Evolutionary conservation across 2,888 invertebrate genomes (phyloP).

Genomic region (Drosophila recens): DNA sequence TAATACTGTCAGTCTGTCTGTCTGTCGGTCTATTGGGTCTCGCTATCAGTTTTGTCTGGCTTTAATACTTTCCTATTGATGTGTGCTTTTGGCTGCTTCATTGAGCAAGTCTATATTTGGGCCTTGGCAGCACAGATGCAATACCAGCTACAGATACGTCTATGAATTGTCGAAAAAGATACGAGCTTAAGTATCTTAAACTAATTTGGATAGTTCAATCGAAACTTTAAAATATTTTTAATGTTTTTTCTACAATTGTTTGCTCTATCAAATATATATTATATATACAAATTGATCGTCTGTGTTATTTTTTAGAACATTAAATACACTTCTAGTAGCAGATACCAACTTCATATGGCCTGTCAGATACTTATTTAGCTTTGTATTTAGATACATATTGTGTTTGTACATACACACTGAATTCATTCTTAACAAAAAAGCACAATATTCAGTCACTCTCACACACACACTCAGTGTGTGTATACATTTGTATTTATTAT

Average conservation of each 20-base stretch:
- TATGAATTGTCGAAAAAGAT: slow-evolving; percentile 1
- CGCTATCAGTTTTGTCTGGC: slow-evolving; percentile 50
- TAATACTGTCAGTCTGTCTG: slow-evolving; percentile 41
- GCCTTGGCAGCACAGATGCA: slow-evolving; percentile 14
- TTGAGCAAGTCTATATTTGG: slow-evolving; percentile 6
- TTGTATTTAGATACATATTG: slow-evolving; percentile 11
- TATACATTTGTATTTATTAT: slow-evolving; percentile 39
- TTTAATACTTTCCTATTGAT: slow-evolving; percentile 51
- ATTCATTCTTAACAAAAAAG: slow-evolving; percentile 75
- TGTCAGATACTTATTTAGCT: slow-evolving; percentile 17
- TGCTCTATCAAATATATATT: neutral
- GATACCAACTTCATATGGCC: slow-evolving; percentile 26
- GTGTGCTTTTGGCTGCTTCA: slow-evolving; percentile 7
- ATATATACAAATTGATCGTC: neutral
- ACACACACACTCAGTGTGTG: slow-evolving; percentile 12
- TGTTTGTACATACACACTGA: slow-evolving; percentile 4
- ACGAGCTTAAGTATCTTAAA: slow-evolving; percentile 3
- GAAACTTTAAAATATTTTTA: neutral
- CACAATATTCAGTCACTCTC: slow-evolving; percentile 47
- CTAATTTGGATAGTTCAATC: slow-evolving; percentile 7
- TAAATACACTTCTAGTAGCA: slow-evolving; percentile 23
- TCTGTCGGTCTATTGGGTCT: slow-evolving; percentile 34
- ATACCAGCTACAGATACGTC: slow-evolving; percentile 5
- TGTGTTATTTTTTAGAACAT: slow-evolving; percentile 4
- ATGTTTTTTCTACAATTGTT: neutral